Conservation (phyloP, 1,140 invertebrate genomes). For the Chrysomallon squamiferum region DNA sequence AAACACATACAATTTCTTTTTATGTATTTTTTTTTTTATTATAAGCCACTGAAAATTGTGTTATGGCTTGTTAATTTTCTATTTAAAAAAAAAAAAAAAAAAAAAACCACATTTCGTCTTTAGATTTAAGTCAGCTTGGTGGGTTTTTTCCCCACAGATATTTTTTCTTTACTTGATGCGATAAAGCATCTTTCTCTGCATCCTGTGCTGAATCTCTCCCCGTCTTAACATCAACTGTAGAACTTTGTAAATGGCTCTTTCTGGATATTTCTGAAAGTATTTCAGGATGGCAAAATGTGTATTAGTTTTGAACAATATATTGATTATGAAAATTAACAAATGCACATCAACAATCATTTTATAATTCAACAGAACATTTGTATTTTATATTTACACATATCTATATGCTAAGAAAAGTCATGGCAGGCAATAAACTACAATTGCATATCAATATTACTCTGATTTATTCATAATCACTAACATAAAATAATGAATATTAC, state of each 20-base stretch:
- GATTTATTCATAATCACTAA: too few species aligned
- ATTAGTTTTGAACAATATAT: background rate
- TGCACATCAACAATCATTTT: background rate
- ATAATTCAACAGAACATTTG: background rate
- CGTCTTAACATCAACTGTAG: constrained; percentile 91
- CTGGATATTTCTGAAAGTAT: constrained; percentile 85
- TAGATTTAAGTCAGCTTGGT: too few species aligned
- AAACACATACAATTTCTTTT: too few species aligned
- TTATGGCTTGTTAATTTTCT: too few species aligned
- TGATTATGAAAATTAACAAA: background rate
- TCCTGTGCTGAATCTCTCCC: constrained; percentile 92
- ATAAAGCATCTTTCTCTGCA: constrained; percentile 97
- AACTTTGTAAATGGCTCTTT: constrained; percentile 86
- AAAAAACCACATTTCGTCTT: too few species aligned
- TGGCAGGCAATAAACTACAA: background rate
- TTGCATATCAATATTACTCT: background rate
- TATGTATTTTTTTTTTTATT: too few species aligned
- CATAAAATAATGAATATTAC: too few species aligned
- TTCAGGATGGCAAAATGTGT: background rate
- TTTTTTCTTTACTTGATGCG: constrained; percentile 82
- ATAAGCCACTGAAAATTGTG: too few species aligned
- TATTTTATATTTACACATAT: background rate
- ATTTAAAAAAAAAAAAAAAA: too few species aligned
- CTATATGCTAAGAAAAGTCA: background rate
- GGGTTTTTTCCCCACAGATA: too few species aligned